These are phyloP conservation scores for Apogon hyalosoma DNA, from an alignment of 2,797 vertebrate genomes.

Conservation along the genomic window DNA sequence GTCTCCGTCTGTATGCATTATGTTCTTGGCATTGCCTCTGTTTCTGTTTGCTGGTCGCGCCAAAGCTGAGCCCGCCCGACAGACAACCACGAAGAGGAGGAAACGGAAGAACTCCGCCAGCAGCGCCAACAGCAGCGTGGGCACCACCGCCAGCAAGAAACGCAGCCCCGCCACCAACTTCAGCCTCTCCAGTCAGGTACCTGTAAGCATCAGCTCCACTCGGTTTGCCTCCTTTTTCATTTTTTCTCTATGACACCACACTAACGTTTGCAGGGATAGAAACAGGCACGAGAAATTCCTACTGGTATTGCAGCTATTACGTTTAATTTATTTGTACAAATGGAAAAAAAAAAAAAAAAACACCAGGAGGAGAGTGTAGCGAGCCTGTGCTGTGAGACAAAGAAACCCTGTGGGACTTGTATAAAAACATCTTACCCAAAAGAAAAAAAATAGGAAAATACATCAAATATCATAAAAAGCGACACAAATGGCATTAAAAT, in stretches of 20 bases:
- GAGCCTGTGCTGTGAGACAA: slow-evolving; percentile 50
- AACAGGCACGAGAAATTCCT: slow-evolving; percentile 34
- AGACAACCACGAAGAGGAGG: slow-evolving; percentile 96
- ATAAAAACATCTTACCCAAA: slow-evolving; percentile 42
- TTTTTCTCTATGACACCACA: slow-evolving; percentile 18
- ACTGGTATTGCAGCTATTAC: slow-evolving; percentile 62
- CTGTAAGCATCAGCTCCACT: slow-evolving; percentile 95
- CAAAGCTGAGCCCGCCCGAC: slow-evolving; percentile 96
- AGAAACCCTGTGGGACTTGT: slow-evolving; percentile 50
- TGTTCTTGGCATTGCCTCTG: slow-evolving; percentile 78
- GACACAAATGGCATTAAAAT: slow-evolving; percentile 53
- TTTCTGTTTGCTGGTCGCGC: slow-evolving; percentile 79
- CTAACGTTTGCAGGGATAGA: slow-evolving; percentile 43
- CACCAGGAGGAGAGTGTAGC: slow-evolving; percentile 29
- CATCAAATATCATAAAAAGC: slow-evolving; percentile 51
- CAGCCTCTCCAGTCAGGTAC: slow-evolving; percentile 99
- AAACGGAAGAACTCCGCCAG: slow-evolving; percentile 99
- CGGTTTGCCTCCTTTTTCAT: slow-evolving; percentile 69
- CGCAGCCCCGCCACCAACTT: slow-evolving; percentile 94
- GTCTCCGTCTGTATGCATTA: slow-evolving; percentile 77
- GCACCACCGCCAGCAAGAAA: slow-evolving; percentile 93
- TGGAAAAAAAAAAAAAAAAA: slow-evolving; percentile 26
- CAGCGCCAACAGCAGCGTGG: slow-evolving; percentile 96
- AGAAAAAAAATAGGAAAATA: slow-evolving; percentile 51
- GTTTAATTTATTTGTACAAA: slow-evolving; percentile 65